Evolutionary conservation across 2,888 invertebrate genomes (phyloP).

Genomic region (Alloscopus bannaensis): DNA sequence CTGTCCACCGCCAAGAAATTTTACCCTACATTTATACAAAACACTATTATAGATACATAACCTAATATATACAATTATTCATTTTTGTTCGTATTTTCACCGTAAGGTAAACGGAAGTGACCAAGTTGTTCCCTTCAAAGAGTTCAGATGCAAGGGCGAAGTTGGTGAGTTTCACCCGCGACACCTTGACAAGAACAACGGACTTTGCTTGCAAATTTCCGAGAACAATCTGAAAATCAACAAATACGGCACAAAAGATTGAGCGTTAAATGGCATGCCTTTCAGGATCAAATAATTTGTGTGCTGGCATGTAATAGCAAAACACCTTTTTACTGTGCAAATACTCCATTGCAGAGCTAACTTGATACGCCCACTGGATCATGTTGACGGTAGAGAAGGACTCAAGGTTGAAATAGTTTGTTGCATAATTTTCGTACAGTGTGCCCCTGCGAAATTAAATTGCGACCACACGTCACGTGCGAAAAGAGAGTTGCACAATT

Average conservation of each 20-base stretch:
- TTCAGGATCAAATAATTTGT: background rate
- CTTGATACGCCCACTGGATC: constrained; percentile 53
- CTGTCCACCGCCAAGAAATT: constrained; percentile 47
- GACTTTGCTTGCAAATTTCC: constrained; percentile 45
- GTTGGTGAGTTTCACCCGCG: constrained; percentile 27
- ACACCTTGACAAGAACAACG: constrained; percentile 11
- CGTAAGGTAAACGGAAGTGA: constrained; percentile 18
- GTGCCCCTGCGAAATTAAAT: constrained; percentile 27
- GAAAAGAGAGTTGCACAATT: background rate
- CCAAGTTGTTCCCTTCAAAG: constrained; percentile 21
- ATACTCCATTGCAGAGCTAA: constrained; percentile 41
- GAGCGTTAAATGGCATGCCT: background rate
- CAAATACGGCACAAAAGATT: constrained; percentile 22
- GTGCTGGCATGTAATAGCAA: too few relatives aligned
- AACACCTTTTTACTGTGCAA: constrained; percentile 41
- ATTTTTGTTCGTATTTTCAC: constrained; percentile 8
- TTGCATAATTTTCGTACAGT: constrained; percentile 38
- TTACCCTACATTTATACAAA: constrained; percentile 26
- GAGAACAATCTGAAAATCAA: constrained; percentile 32
- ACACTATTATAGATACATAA: background rate
- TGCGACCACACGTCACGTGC: background rate
- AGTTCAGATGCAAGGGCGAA: constrained; percentile 41
- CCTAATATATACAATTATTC: background rate
- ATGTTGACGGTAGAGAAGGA: constrained; percentile 35
- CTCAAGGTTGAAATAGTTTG: constrained; percentile 27